These are phyloP conservation scores for Hirtodrosophila trivittata DNA, from an alignment of 2,888 invertebrate species.

Conservation along the genomic window DNA sequence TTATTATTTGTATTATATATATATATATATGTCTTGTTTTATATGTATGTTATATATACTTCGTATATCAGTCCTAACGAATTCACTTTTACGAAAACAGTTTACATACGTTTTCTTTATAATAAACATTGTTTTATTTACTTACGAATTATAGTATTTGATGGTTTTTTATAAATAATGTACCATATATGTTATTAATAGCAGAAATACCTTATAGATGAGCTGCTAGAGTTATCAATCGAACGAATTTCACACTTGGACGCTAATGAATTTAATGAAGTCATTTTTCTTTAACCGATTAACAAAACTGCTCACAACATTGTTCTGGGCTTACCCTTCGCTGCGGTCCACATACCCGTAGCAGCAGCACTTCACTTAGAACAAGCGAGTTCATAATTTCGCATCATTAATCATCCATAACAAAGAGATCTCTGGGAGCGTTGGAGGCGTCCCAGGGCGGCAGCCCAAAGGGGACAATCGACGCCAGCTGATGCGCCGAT, in stretches of 20 bases:
- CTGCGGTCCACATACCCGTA: slow-evolving; percentile 16
- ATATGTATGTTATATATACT: too few relatives aligned
- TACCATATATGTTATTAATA: neutral
- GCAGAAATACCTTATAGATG: too few relatives aligned
- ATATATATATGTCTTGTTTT: too few relatives aligned
- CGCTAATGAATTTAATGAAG: slow-evolving; percentile 82
- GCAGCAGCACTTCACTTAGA: slow-evolving; percentile 60
- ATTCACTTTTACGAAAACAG: too few relatives aligned
- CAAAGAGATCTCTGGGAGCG: slow-evolving; percentile 55
- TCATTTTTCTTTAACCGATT: slow-evolving; percentile 80
- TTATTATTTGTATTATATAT: too few relatives aligned
- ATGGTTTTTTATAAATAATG: too few relatives aligned
- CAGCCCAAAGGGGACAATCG: slow-evolving; percentile 26
- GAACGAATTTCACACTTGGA: slow-evolving; percentile 81
- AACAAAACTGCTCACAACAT: slow-evolving; percentile 70
- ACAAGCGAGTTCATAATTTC: slow-evolving; percentile 81
- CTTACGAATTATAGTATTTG: too few relatives aligned
- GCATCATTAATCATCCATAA: slow-evolving; percentile 79
- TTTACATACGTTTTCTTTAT: too few relatives aligned
- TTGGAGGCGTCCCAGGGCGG: slow-evolving; percentile 4
- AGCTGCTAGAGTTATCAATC: slow-evolving; percentile 46
- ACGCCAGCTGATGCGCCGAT: slow-evolving; percentile 44
- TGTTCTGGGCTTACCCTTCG: neutral
- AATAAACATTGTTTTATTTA: too few relatives aligned
- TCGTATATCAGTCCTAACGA: too few relatives aligned